A percentile compares a stretch with the other conserved stretches of the same genome.
These are phyloP conservation scores for Anser cygnoides DNA, from an alignment of 2,113 vertebrate species.

Conservation along the genomic window DNA sequence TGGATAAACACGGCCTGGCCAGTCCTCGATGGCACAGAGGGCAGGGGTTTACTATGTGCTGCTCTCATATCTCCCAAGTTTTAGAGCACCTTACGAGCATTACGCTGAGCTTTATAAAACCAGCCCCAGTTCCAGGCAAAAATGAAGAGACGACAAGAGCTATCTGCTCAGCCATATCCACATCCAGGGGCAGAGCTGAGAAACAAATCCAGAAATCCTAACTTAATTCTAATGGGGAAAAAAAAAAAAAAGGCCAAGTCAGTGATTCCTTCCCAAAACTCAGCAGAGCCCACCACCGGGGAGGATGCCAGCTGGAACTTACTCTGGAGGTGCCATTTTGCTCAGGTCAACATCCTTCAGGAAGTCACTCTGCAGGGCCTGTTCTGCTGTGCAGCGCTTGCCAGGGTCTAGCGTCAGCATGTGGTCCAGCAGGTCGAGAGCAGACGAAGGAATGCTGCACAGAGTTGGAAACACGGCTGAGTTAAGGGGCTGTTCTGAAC, in stretches of 20 bases:
- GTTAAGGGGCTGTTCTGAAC: background rate
- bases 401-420: constrained; percentile 97
- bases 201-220: background rate
- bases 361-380: constrained; percentile 92
- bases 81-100: background rate
- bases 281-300: rapidly evolving
- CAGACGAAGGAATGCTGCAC: constrained; percentile 85
- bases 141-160: background rate
- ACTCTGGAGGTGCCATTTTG: constrained; percentile 98
- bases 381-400: constrained; percentile 93
- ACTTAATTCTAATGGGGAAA: background rate
- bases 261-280: background rate
- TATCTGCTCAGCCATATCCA: background rate
- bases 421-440: constrained; percentile 94
- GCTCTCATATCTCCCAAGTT: background rate
- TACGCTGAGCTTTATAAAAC: background rate
- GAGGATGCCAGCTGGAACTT: constrained; percentile 67
- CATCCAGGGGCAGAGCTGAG: rapidly evolving
- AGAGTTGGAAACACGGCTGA: background rate
- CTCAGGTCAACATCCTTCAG: constrained; percentile 92
- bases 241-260: background rate
- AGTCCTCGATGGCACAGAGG: background rate
- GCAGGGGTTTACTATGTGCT: background rate
- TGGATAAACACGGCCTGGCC: background rate
- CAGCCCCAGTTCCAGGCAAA: background rate